Conservation (phyloP, 2,888 invertebrate species). For the Sepiola atlantica region DNA sequence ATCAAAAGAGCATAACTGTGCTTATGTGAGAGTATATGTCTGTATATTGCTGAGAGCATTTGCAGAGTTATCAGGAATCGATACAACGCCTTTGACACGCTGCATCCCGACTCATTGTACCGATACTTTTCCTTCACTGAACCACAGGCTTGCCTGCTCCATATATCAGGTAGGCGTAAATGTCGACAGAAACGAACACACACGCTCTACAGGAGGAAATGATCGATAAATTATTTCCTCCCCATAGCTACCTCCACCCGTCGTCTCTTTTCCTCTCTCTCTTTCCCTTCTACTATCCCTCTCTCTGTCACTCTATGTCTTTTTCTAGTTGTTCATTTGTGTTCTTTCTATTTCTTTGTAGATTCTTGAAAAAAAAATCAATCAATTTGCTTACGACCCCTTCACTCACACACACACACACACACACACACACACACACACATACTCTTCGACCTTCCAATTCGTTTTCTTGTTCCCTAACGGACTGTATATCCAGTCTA, state of each 20-base stretch:
- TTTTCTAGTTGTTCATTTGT: neutral
- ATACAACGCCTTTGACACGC: neutral
- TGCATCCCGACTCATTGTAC: neutral
- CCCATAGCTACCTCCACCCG: too few relatives aligned
- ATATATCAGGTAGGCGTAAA: constrained; percentile 10
- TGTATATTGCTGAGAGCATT: neutral
- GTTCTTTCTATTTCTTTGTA: neutral
- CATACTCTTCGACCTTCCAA: neutral
- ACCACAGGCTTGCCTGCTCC: neutral
- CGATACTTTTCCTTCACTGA: neutral
- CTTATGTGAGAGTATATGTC: too few relatives aligned
- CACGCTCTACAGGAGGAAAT: neutral
- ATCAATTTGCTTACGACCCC: neutral
- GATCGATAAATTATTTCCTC: neutral
- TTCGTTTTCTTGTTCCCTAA: neutral
- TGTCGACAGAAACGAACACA: neutral
- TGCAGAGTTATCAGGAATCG: neutral
- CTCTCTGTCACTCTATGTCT: too few relatives aligned
- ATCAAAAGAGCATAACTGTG: too few relatives aligned
- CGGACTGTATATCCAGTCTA: neutral
- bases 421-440: too few relatives aligned
- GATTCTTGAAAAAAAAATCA: neutral
- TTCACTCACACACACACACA: too few relatives aligned
- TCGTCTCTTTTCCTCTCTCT: neutral
- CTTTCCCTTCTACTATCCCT: neutral